Evolutionary conservation across 1,140 invertebrate genomes (phyloP), one percentile per base, ranked within the genome.

Genomic region (Orius laevigatus): DNA sequence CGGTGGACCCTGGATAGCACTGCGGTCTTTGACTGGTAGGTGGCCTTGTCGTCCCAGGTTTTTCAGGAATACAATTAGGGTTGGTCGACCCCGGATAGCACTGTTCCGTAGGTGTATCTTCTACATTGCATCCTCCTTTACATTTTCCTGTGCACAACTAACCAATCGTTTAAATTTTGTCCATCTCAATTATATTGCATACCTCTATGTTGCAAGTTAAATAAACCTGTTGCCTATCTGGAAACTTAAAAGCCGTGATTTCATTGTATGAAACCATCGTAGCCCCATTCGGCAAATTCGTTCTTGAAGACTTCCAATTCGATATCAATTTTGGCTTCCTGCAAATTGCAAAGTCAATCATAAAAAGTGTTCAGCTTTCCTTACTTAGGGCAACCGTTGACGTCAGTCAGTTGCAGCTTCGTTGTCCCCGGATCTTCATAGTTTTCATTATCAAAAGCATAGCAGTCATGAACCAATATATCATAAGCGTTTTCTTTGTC

Each of bases 161-260:
- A 42, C 10, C 15, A 42, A 42, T 41, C 5, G 2, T n/a, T 33
- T 38, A 0, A 39, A 6, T 11, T 12, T 10, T 11, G 15, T 41
- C 20, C 41, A 49, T 9, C 15, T 39, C 38, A 9, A 38, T 18
- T 34, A 36, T 39, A 33, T 10, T 35, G 10, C 5, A 52, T 64
- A 75, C 72, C 67, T 81, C 78, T 48, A 81, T 75, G 56, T 81
- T 81, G 60, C 79, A 82, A n/a, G 78, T 79, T 1, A 82, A 58
- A 57, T 73, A 79, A 1, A 82, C 78, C 67, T 81, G 76, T 39
- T 74, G 72, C 10, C 69, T 72, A 48, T 81, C 77, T 1, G 79
- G 78, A 59, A 82, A 82, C 53, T 79, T 75, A 64, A 82, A 82
- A 0, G 78, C 78, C 43, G 72, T 76, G 8, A 82, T 66, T 62